Evolutionary conservation across 2,113 vertebrate genomes (phyloP), one percentile per base, ranked within the genome.

Genomic region (Athene noctua): DNA sequence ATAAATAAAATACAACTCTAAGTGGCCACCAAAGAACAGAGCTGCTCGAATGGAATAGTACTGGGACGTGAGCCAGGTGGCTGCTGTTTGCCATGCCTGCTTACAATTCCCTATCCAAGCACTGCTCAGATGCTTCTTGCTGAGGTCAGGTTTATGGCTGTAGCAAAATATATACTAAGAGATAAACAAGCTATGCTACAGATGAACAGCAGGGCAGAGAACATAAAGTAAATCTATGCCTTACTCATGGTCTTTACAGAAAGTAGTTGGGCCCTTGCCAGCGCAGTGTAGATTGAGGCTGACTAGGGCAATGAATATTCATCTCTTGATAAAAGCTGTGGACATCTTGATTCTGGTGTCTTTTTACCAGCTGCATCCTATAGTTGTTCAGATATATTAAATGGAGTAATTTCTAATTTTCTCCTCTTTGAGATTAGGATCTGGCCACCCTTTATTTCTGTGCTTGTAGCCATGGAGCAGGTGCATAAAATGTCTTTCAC

Each of bases 31-130:
- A 96, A 92, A 97, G 95, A 96, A 66, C 95, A 70, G 83, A 90
- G 51, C 84, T 96, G 86, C 78, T 92, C 2, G 0, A 85, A 79
- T 70, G 90, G 91, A 91, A 88, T 80, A 86, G 89, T 27, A 4
- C 74, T 95, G 91, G 96, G 94, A 90, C 0, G 0, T 4, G 78
- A 74, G 96, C 97, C 97, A 97, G 62, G 86, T 58, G 94, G 97
- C 97, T 96, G 95, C 95, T 86, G 94, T 96, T 96, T 93, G 96
- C 97, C 93, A 88, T 96, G 89, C 78, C 87, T 96, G 93, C 96
- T 83, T 92, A 34, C 1, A 4, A 6, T 80, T 97, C 81, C 70
- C 55, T 6, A 7, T 73, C 84, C 78, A 47, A 21, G 66, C 62
- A 29, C 46, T 72, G 89, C 84, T 92, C 54, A 27, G 84, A 73